Percentiles rank a stretch among this genome's conserved stretches.
These are phyloP conservation scores for Melipona beecheii DNA, from an alignment of 2,888 invertebrate species.

Conservation along the genomic window DNA sequence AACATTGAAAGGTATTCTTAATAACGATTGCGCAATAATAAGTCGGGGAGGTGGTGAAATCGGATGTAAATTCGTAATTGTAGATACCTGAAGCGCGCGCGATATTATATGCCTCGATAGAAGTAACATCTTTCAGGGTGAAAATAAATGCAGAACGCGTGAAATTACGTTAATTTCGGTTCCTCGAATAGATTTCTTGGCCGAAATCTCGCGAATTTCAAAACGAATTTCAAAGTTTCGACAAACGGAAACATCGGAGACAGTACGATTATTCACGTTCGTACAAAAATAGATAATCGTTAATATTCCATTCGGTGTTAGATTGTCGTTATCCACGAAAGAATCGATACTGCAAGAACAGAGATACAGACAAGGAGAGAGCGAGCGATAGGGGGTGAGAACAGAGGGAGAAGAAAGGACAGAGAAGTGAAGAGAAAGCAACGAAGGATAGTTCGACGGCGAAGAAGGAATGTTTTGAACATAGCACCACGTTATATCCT, in stretches of 20 bases:
- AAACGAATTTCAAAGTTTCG: neutral
- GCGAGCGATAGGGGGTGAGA: too few species aligned
- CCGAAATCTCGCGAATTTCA: neutral
- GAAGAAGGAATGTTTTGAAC: slow-evolving; percentile 59
- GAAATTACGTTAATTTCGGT: neutral
- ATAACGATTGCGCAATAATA: slow-evolving; percentile 46
- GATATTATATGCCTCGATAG: slow-evolving; percentile 21
- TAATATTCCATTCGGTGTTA: slow-evolving; percentile 12
- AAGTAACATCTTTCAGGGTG: neutral
- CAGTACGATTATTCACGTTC: slow-evolving; percentile 14
- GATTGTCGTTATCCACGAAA: slow-evolving; percentile 22
- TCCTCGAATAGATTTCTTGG: neutral
- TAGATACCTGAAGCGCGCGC: slow-evolving; percentile 62
- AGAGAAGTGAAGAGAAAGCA: neutral
- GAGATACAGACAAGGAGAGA: neutral
- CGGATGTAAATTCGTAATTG: slow-evolving; percentile 50
- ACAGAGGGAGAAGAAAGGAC: neutral
- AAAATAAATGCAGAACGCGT: neutral
- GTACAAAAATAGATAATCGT: slow-evolving; percentile 45
- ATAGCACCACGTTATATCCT: slow-evolving; percentile 63
- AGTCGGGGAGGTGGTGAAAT: slow-evolving; percentile 25
- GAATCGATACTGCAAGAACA: slow-evolving; percentile 28
- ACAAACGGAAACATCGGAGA: neutral
- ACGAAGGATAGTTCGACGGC: slow-evolving; percentile 9
- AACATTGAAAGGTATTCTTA: slow-evolving; percentile 71